These are phyloP conservation scores for Meloe dianella DNA, from an alignment of 2,888 invertebrate genomes.

Conservation along the genomic window DNA sequence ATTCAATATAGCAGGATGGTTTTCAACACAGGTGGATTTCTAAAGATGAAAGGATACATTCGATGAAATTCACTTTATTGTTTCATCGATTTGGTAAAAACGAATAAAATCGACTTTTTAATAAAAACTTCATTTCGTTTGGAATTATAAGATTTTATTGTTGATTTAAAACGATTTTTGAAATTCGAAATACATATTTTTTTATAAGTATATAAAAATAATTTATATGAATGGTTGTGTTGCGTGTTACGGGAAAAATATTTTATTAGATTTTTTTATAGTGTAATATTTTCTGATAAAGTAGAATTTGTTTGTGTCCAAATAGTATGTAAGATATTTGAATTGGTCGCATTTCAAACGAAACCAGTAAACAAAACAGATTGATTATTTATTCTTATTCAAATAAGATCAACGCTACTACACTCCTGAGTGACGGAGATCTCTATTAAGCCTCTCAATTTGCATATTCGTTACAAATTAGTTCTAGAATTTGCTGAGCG, in stretches of 20 bases:
- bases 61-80: conserved; percentile 4
- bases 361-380: neutral
- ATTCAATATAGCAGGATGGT: neutral
- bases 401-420: neutral
- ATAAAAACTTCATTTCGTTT: too few species aligned
- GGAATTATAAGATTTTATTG: neutral
- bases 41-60: neutral
- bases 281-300: neutral
- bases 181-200: too few species aligned
- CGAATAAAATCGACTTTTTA: neutral
- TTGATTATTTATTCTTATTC: neutral
- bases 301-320: too few species aligned
- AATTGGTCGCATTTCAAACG: neutral
- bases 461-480: neutral
- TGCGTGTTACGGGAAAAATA: neutral
- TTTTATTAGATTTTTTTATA: too few species aligned
- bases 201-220: too few species aligned
- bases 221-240: neutral
- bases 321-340: too few species aligned
- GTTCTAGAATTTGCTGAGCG: neutral
- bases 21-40: neutral
- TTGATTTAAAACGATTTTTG: neutral
- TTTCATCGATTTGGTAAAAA: neutral
- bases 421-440: neutral
- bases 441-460: neutral